Base-by-base conservation (phyloP, 2,888 invertebrate species). In the Acanthococcus lagerstroemiae region DNA sequence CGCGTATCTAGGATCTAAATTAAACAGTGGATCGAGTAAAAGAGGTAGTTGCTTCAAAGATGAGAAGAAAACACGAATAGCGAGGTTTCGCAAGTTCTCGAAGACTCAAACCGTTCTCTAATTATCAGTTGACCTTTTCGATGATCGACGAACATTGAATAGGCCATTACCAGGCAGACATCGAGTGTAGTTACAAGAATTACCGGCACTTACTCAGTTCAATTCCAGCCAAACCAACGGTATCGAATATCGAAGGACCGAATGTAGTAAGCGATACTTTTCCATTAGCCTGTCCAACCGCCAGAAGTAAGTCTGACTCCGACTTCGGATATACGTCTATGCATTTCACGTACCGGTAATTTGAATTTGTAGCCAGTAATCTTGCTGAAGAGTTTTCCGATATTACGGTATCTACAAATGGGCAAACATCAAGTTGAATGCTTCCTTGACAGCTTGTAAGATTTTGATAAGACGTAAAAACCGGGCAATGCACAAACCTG, bases 261-360 rank as follows among this genome's bases (percentile, higher is more conserved):
- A 91, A 86, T 9, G 87, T 86, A 26, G 88, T 86, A 5, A 95
- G 80, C 0, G 86, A 81, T 45, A 95, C 86, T 78, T 87, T 85
- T n/a, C 95, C 95, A 79, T 87, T 93, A 0, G 88, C 85, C 73
- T 92, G 84, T 1, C 95, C 95, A 6, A 94, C 82, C 0, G 95
- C 95, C 45, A 95, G 77, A 52, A 94, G 78, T 46, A 90, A 84
- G 72, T 91, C 90, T 27, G 68, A 67, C 63, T 86, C 85, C 30
- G 83, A 81, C 63, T 84, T 81, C 24, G 91, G 90, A 72, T 90
- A 90, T 74, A 94, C 86, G 72, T 93, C 90, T 30, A 93, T 82
- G 75, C 92, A 92, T 72, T 91, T 88, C 7, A 92, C 86, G 72
- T 89, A 85, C 74, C 89, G 81, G 77, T 90, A 82, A 72, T 81